A percentile compares a stretch with the other conserved stretches of the same genome.
Conservation (phyloP, 2,888 invertebrate species). For the Sussaba pulchella region DNA sequence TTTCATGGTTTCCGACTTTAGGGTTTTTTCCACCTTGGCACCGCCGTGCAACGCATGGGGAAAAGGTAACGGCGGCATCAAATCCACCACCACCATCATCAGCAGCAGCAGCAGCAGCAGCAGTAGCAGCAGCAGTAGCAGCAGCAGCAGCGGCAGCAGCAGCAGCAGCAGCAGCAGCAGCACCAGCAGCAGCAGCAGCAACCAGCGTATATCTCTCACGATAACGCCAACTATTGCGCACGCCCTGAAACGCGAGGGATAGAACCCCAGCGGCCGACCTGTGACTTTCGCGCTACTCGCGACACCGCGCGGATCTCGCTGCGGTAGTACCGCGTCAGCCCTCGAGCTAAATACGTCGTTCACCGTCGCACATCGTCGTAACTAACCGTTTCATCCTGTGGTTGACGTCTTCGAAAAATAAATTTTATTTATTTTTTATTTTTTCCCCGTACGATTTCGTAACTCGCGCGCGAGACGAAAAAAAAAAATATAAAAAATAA, state of each 20-base stretch:
- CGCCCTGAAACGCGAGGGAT: conserved; percentile 18
- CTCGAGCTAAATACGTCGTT: conserved; percentile 71
- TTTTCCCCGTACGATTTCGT: too few relatives aligned
- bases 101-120: not conserved
- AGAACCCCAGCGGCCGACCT: conserved; percentile 32
- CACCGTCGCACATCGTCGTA: not conserved
- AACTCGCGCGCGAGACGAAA: too few relatives aligned
- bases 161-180: not conserved
- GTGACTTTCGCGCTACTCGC: conserved; percentile 54
- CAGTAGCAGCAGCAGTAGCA: not conserved
- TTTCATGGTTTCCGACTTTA: too few relatives aligned
- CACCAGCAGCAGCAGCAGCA: not conserved
- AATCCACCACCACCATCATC: too few relatives aligned
- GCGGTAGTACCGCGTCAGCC: conserved; percentile 75
- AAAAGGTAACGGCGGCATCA: not conserved
- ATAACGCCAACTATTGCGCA: conserved; percentile 29
- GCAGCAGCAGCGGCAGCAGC: conserved; percentile 1
- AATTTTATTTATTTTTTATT: too few relatives aligned
- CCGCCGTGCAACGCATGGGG: too few relatives aligned
- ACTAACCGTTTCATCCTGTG: not conserved
- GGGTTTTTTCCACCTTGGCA: too few relatives aligned
- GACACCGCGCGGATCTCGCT: conserved; percentile 40
- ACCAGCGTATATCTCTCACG: conserved; percentile 1
- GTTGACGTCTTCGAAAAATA: not conserved
- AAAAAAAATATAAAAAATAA: too few relatives aligned